Conservation (phyloP, 2,797 vertebrate genomes). For the Myotis pilosus region DNA sequence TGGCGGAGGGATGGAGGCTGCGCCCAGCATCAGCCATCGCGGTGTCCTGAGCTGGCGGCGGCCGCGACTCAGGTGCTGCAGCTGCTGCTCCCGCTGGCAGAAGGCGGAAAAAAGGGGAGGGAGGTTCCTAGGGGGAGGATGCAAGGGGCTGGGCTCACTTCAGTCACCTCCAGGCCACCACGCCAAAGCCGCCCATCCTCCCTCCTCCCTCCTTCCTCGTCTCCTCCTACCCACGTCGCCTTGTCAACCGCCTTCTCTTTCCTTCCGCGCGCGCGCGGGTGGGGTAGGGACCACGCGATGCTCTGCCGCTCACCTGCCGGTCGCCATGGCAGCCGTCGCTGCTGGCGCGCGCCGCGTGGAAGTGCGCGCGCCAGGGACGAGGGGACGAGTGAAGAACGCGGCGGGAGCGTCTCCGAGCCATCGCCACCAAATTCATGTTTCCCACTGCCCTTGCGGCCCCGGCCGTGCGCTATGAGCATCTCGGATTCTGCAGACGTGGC, state of each 20-base stretch:
- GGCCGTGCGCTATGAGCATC: neutral
- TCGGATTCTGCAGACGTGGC: neutral
- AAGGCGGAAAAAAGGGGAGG: constrained; percentile 32
- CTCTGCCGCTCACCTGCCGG: constrained; percentile 70
- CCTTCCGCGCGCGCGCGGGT: neutral
- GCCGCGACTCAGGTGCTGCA: constrained; percentile 70
- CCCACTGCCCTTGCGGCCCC: neutral
- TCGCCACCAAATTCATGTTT: neutral
- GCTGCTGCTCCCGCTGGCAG: constrained; percentile 55
- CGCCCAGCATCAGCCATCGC: constrained; percentile 70
- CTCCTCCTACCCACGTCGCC: constrained; percentile 66
- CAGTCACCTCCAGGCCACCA: constrained; percentile 74
- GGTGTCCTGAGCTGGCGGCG: constrained; percentile 19
- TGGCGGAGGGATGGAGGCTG: constrained; percentile 39
- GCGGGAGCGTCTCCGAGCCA: neutral
- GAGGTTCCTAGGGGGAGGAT: constrained; percentile 50
- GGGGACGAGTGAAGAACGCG: neutral
- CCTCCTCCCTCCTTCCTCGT: constrained; percentile 58
- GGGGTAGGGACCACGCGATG: constrained; percentile 69
- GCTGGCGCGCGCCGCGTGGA: neutral
- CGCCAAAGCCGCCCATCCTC: constrained; percentile 74
- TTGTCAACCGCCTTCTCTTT: constrained; percentile 74
- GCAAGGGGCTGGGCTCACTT: constrained; percentile 51
- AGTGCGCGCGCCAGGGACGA: neutral
- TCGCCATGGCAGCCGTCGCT: constrained; percentile 58